Conservation (phyloP, 2,113 vertebrate genomes). For the Colossoma macropomum region DNA sequence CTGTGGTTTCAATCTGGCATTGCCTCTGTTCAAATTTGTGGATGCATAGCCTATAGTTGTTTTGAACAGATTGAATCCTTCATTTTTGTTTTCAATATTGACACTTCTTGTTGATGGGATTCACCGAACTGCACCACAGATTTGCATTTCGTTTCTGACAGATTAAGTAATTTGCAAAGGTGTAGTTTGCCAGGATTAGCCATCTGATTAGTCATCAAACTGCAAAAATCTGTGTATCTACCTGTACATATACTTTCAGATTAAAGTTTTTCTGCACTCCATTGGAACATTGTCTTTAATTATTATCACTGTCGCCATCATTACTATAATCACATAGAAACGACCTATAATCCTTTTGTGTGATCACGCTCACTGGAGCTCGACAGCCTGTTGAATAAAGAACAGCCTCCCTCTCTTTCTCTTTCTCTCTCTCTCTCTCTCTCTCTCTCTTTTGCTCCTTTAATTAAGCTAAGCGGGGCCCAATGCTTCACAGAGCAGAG, state of each 20-base stretch:
- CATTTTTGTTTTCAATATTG: neutral
- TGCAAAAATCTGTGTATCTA: neutral
- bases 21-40: neutral
- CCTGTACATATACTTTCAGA: neutral
- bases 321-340: constrained; percentile 68
- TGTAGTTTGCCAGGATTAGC: neutral
- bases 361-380: constrained; percentile 57
- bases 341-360: constrained; percentile 65
- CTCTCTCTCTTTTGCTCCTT: constrained; percentile 27
- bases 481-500: constrained; percentile 42
- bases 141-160: neutral
- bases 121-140: neutral
- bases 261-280: neutral
- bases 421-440: too few relatives aligned
- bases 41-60: neutral
- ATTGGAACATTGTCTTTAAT: constrained; percentile 35
- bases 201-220: neutral
- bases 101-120: neutral
- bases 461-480: constrained; percentile 66
- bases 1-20: neutral
- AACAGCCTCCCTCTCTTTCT: constrained; percentile 37
- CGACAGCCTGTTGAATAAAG: constrained; percentile 55
- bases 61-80: neutral
- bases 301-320: neutral
- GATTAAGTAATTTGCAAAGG: neutral